A percentile compares a stretch with the other conserved stretches of the same genome.
phyloP scores from a whole-genome alignment of 1,140 invertebrate species.

The Stegodyphus dumicola region DNA sequence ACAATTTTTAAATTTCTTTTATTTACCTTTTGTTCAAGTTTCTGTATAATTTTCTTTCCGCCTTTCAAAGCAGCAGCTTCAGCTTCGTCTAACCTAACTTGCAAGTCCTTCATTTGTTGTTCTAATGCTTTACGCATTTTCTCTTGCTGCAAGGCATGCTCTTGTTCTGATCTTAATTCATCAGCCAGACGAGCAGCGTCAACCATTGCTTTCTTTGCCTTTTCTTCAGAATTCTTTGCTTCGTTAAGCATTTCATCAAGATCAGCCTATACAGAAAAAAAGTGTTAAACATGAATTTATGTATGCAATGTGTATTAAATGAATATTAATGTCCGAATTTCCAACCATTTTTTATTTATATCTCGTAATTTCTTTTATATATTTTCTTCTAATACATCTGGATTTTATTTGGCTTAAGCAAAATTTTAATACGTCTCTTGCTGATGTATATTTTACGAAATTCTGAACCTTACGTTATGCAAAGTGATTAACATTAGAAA shows the following conservation, averaged over 20 bases:
- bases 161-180: constrained; percentile 97
- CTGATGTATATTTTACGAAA: too few species aligned
- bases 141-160: constrained; percentile 97
- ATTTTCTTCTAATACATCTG: too few species aligned
- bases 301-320: not conserved
- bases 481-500: too few species aligned
- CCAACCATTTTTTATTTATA: too few species aligned
- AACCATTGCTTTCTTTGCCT: constrained; percentile 97
- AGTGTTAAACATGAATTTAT: not conserved
- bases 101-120: constrained; percentile 97
- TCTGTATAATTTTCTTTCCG: constrained; percentile 83
- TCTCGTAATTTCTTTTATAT: too few species aligned
- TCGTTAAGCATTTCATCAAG: constrained; percentile 96
- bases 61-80: constrained; percentile 88
- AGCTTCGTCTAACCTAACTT: constrained; percentile 76
- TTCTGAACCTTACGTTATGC: too few species aligned
- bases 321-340: not conserved
- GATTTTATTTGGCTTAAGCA: too few species aligned
- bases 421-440: too few species aligned
- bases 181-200: constrained; percentile 97
- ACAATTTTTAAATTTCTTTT: too few species aligned
- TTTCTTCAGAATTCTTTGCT: constrained; percentile 95
- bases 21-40: constrained; percentile 70
- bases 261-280: constrained; percentile 75
- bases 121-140: constrained; percentile 97